Conservation (phyloP, 92 coral and sea anemone species). For the Muricea muricata region DNA sequence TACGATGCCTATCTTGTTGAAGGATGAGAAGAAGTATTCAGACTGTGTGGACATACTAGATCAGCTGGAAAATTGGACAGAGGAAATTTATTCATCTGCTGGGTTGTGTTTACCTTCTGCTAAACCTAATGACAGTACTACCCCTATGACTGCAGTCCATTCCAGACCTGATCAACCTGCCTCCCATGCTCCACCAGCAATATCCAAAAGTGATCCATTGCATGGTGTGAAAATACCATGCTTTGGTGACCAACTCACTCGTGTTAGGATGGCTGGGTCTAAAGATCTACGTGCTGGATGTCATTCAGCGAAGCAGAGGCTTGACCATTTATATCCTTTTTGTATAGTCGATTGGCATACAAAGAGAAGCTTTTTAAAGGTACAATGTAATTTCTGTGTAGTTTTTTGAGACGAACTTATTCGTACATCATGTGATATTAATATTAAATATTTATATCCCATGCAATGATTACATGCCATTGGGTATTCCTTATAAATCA, state of each 20-base stretch:
- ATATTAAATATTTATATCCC: no score
- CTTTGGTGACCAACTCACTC: conserved; percentile 46
- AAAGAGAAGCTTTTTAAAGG: conserved; percentile 53
- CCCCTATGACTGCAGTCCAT: not conserved
- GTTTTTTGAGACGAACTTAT: not conserved
- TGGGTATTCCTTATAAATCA: no score
- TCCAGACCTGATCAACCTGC: conserved; percentile 66
- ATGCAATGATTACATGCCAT: no score
- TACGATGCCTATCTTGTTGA: conserved; percentile 46
- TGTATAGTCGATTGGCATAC: conserved; percentile 44
- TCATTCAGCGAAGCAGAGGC: conserved; percentile 30
- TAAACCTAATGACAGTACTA: not conserved
- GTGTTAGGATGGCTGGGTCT: conserved; percentile 41
- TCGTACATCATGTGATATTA: no score
- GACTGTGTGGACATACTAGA: conserved; percentile 31
- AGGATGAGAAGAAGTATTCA: conserved; percentile 36
- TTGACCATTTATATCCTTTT: conserved; percentile 45
- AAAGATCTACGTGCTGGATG: conserved; percentile 52
- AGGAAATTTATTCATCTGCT: conserved; percentile 11
- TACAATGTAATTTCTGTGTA: not conserved
- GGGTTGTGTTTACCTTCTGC: not conserved
- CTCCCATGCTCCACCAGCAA: conserved; percentile 56
- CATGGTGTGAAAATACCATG: conserved; percentile 56
- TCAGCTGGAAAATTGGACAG: conserved; percentile 32
- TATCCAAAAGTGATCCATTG: conserved; percentile 45